Percentiles rank a stretch among this genome's conserved stretches.
Conservation (phyloP, 2,888 invertebrate species). For the Chironomus tentans region DNA sequence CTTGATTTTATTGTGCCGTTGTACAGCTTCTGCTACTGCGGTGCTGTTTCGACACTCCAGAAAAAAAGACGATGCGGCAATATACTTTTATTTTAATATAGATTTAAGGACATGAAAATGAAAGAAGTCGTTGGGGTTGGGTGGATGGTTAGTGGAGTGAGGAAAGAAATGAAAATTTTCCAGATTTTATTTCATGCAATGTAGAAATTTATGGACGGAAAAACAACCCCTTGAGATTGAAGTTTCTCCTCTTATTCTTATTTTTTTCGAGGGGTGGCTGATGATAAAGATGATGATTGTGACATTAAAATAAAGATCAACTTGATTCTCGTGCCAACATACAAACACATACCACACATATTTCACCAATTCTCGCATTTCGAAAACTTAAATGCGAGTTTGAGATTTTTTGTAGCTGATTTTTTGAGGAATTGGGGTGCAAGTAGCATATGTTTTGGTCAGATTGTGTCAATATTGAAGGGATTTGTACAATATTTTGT, state of each 20-base stretch:
- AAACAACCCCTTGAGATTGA: neutral
- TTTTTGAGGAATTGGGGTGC: no score
- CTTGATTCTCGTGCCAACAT: neutral
- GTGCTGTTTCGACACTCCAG: neutral
- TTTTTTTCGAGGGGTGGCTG: neutral
- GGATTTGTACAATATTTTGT: no score
- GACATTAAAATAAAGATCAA: slow-evolving; percentile 26
- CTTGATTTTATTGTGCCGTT: neutral
- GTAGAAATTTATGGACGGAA: slow-evolving; percentile 3
- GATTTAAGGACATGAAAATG: neutral
- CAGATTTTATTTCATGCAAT: neutral
- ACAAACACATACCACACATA: no score
- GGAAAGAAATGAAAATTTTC: neutral
- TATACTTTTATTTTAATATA: no score
- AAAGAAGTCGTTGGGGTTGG: no score
- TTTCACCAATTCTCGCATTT: neutral
- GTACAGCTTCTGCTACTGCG: neutral
- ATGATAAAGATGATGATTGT: slow-evolving; percentile 22
- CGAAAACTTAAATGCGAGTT: slow-evolving; percentile 21
- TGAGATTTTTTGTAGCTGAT: neutral
- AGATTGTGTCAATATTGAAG: no score
- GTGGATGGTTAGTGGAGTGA: neutral
- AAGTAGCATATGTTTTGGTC: no score
- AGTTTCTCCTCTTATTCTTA: neutral
- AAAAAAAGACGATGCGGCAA: neutral